Base-by-base conservation (phyloP, 2,888 invertebrate species). In the Ormyrus labotus region DNA sequence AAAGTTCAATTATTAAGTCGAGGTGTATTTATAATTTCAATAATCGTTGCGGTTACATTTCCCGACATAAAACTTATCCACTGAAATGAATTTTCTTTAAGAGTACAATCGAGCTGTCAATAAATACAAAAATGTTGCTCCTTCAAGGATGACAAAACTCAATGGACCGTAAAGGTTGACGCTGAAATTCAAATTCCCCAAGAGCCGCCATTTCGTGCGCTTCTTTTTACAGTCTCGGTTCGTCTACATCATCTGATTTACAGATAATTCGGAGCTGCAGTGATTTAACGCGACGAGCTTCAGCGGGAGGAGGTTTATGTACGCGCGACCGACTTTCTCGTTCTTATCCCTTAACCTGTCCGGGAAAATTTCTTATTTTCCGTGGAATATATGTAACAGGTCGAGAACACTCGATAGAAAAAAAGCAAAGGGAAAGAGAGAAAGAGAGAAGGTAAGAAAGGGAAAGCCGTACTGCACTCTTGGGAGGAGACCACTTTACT, bases 261-360 rank as follows among this genome's bases (percentile, higher is more conserved):
- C 88, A 88, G 87, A 87, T 85, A 87, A 88, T 87, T 87, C 11
- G 13, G 7, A 61, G 19, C 45, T 9, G 55, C 48, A 34, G 58
- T 86, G 85, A 87, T 87, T 88, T 88, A 88, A 89, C 34, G 34
- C 34, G 34, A 34, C 86, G 86, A 89, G 87, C 82, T 85, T 84
- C 83, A 34, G 80, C 64, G 57, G 11, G n/a, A 6, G 58, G n/a
- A 34, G 34, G 2, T 34, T 34, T 34, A 34, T 34, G 9, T 50
- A 50, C 19, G 47, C 71, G 34, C 67, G 47, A 51, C 50, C 55
- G 60, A 74, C 79, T 81, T 80, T 65, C 67, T 58, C 73, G 67
- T 61, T 47, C 71, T 78, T 75, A 64, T 60, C 71, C 53, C 61
- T 60, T 61, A 61, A 67, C 50, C 51, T 9, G 53, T 57, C 10